These are phyloP conservation scores for Eristalinus sepulchralis DNA, from an alignment of 2,888 invertebrate species.

Conservation along the genomic window DNA sequence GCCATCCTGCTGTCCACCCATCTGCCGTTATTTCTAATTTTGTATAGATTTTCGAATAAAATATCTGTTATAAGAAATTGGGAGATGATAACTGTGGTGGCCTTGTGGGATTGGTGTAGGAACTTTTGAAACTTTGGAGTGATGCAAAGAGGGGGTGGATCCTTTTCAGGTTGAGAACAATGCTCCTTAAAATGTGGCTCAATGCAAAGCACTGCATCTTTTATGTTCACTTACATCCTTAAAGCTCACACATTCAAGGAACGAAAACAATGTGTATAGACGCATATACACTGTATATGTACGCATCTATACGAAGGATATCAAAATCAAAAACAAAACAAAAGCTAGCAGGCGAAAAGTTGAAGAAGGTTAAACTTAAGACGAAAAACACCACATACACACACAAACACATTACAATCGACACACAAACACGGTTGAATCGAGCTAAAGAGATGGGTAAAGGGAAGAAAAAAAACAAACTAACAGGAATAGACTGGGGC, in stretches of 20 bases:
- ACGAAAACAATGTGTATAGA: slow-evolving; percentile 8
- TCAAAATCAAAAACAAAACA: slow-evolving; percentile 63
- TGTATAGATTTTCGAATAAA: slow-evolving; percentile 50
- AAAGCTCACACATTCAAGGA: slow-evolving; percentile 10
- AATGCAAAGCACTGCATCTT: slow-evolving; percentile 51
- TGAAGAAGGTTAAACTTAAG: slow-evolving; percentile 70
- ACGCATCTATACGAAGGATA: slow-evolving; percentile 57
- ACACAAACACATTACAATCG: neutral
- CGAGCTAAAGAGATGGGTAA: slow-evolving; percentile 62
- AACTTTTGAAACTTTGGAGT: slow-evolving; percentile 7
- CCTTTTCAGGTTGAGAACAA: slow-evolving; percentile 25
- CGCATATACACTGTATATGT: neutral
- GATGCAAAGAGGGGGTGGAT: slow-evolving; percentile 16
- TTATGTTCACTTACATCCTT: slow-evolving; percentile 43
- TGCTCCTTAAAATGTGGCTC: slow-evolving; percentile 56
- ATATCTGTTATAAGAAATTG: slow-evolving; percentile 49
- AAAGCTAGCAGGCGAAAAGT: slow-evolving; percentile 63
- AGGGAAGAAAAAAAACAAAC: neutral
- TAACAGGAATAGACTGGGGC: slow-evolving; percentile 12
- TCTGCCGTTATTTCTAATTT: slow-evolving; percentile 41
- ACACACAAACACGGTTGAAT: slow-evolving; percentile 28
- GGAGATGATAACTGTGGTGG: slow-evolving; percentile 7
- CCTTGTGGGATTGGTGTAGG: neutral
- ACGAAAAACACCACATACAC: slow-evolving; percentile 56
- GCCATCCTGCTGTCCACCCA: slow-evolving; percentile 31